Base-by-base conservation (phyloP, 2,113 vertebrate species). In the Cheilinus undulatus region DNA sequence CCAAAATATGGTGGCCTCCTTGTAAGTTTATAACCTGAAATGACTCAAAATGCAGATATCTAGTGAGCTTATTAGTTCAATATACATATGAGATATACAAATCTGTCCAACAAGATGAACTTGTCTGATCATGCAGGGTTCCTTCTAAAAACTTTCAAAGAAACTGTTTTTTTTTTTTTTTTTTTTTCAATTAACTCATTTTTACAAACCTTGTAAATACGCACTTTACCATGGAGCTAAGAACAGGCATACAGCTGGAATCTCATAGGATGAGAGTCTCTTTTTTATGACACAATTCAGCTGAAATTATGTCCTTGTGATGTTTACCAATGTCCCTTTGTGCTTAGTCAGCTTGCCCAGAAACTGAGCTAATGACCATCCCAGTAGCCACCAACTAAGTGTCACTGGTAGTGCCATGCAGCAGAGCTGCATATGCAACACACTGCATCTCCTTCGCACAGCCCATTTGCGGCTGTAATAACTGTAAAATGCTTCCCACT, bases 401-500 rank as follows among this genome's bases (percentile, higher is more conserved):
- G n/a, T 22, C 8, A 3, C 60, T 49, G 52, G 72, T 30, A 56
- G 27, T 30, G 40, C 52, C 65, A 12, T 61, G 57, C 76, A 36
- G 63, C 59, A 17, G 56, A 45, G 67, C 49, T 0, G 56, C 45
- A 27, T 64, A 66, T 48, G 74, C 78, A 84, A 80, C 78, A 65
- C 66, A 34, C 51, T 51, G 76, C 72, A 52, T 75, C 67, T 52
- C 67, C 9, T 48, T 83, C 46, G 15, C 76, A 58, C 73, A 48
- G 60, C 64, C 82, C 82, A 75, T 78, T 87, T 86, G 86, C 70
- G 87, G 89, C 67, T 83, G 65, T 69, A 64, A 70, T 73, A 68
- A 84, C 80, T 70, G 72, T 83, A 75, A 89, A 88, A 78, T 27
- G 50, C 69, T 69, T 64, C 64, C 90, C 90, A 90, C 87, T 89